phyloP scores from a whole-genome alignment of 2,113 vertebrate species.

The Chloebia gouldiae region DNA sequence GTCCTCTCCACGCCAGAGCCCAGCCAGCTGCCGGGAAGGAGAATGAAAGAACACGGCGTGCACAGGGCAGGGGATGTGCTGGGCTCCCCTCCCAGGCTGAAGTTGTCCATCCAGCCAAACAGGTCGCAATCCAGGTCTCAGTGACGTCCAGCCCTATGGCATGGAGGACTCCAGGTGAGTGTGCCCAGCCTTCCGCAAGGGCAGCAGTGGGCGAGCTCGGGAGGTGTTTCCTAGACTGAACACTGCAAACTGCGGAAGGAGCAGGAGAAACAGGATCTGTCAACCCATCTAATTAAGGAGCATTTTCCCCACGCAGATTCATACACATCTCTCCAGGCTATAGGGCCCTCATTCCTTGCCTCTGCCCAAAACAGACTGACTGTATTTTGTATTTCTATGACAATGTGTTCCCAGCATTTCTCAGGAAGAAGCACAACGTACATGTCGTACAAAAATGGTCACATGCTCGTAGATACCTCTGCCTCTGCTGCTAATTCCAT shows the following conservation, averaged over 20 bases:
- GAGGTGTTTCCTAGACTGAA: conserved; percentile 7
- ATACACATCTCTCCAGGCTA: not conserved
- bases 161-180: not conserved
- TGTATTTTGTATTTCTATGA: not conserved
- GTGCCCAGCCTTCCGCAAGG: not conserved
- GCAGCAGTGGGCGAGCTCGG: not conserved
- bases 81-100: not conserved
- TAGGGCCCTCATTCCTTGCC: not conserved
- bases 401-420: not conserved
- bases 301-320: not conserved
- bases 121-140: not conserved
- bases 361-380: not conserved
- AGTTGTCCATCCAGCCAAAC: conserved; percentile 10
- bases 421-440: not conserved
- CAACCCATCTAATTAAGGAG: not conserved
- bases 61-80: not conserved
- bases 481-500: not conserved
- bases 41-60: not conserved
- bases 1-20: not conserved
- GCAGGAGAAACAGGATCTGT: conserved; percentile 49
- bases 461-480: accelerated
- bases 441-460: not conserved
- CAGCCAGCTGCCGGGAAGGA: not conserved
- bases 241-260: not conserved
- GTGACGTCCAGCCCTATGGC: not conserved